Conservation (phyloP, 2,888 invertebrate species). For the Drosophila prostipennis region DNA sequence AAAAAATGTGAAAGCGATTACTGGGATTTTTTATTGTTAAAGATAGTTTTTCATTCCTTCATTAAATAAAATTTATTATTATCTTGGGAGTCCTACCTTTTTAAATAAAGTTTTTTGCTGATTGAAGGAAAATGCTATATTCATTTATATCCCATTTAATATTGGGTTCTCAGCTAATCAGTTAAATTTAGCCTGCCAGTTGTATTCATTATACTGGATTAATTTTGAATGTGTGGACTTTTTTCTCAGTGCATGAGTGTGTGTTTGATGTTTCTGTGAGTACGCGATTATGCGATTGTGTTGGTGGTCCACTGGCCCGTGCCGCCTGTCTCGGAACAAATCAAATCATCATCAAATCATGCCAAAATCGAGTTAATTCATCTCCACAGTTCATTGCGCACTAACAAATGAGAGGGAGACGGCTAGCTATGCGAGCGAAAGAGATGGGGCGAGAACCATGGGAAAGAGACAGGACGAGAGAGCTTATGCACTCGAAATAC, state of each 20-base stretch:
- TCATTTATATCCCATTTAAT: too few species aligned
- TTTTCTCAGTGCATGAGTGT: not conserved
- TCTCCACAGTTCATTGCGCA: conserved; percentile 64
- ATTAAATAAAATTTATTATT: not conserved
- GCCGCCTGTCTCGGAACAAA: conserved; percentile 48
- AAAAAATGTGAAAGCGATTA: too few species aligned
- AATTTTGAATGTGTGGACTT: too few species aligned
- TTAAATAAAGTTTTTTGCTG: too few species aligned
- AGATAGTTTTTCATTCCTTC: not conserved
- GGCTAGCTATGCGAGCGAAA: not conserved
- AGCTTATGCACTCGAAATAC: conserved; percentile 43
- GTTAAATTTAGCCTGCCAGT: too few species aligned
- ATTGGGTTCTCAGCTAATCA: too few species aligned
- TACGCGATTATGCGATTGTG: conserved; percentile 8
- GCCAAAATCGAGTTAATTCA: conserved; percentile 73
- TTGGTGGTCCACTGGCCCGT: conserved; percentile 38
- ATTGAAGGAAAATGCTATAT: too few species aligned
- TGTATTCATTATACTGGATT: too few species aligned
- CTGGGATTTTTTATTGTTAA: too few species aligned
- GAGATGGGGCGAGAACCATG: not conserved
- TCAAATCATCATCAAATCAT: conserved; percentile 77
- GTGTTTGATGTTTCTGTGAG: conserved; percentile 6
- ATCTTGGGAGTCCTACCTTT: not conserved
- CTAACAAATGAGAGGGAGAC: conserved; percentile 36
- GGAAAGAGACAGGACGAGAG: conserved; percentile 8